Percentiles rank a stretch among this genome's conserved stretches.
These are phyloP conservation scores for Mesitornis unicolor DNA, from an alignment of 2,113 vertebrate species.

Conservation along the genomic window DNA sequence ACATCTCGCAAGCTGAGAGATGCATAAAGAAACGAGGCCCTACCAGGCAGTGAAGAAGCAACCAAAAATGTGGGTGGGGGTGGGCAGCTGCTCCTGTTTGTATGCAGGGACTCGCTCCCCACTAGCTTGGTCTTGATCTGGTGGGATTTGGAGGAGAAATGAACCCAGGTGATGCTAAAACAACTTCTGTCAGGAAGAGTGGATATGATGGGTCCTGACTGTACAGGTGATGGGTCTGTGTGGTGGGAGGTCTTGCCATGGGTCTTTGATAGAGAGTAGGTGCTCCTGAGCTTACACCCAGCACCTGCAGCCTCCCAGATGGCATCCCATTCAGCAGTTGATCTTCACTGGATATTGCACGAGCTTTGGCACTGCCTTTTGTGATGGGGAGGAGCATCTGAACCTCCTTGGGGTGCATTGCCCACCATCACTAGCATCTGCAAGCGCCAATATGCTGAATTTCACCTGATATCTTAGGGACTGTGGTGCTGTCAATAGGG, in stretches of 20 bases:
- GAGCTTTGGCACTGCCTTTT: background rate
- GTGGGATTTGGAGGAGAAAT: background rate
- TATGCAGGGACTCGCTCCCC: fast-evolving
- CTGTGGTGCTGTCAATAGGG: fast-evolving
- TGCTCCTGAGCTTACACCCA: fast-evolving
- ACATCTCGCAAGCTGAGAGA: background rate
- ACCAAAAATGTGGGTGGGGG: background rate
- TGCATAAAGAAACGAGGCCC: background rate
- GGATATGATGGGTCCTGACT: background rate
- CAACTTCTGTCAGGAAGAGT: background rate
- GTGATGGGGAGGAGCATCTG: fast-evolving
- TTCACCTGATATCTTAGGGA: background rate
- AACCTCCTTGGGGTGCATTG: fast-evolving
- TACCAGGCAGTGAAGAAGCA: fast-evolving
- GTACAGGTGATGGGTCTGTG: too few species aligned
- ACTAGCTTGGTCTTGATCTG: fast-evolving
- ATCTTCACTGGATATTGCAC: fast-evolving
- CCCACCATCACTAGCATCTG: fast-evolving
- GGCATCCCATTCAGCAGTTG: background rate
- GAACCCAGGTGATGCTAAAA: background rate
- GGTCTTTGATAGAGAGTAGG: background rate
- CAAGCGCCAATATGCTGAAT: background rate
- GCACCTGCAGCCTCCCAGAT: fast-evolving
- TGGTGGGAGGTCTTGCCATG: too few species aligned
- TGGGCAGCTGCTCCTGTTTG: background rate